These are phyloP conservation scores for Microcebus jonahi DNA, from an alignment of 2,113 vertebrate genomes.

Conservation along the genomic window DNA sequence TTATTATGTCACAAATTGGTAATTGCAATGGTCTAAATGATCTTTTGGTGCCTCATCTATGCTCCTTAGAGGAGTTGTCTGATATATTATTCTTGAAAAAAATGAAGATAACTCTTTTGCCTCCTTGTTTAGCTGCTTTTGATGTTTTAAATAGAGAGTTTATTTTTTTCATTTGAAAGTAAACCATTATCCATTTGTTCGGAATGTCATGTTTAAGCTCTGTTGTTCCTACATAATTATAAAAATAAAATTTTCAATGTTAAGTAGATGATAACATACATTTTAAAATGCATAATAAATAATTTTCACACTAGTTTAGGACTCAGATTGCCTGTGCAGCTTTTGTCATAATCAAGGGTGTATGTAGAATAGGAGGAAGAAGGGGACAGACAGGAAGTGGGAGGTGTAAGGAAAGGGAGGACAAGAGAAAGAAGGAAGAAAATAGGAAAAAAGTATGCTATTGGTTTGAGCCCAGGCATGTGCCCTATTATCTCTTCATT, in stretches of 20 bases:
- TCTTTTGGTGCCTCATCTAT: neutral
- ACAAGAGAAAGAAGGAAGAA: neutral
- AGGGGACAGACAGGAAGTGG: too few relatives aligned
- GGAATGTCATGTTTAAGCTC: neutral
- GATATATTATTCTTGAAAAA: neutral
- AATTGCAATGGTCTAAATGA: neutral
- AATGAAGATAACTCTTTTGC: neutral
- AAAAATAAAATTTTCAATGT: neutral
- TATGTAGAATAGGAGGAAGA: neutral
- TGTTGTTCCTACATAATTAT: neutral
- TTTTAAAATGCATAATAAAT: neutral
- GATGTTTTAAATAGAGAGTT: neutral
- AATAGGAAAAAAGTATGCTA: neutral
- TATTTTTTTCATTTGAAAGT: neutral
- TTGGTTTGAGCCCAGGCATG: neutral
- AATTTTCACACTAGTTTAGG: neutral
- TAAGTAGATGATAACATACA: neutral
- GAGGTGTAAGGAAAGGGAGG: too few relatives aligned
- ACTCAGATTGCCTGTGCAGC: neutral
- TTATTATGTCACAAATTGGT: neutral
- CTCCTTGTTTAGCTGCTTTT: neutral
- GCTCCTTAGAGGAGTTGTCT: neutral
- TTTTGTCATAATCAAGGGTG: neutral
- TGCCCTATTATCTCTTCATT: neutral
- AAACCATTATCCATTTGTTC: neutral